These are phyloP conservation scores for Trachythela sp. DNA, from an alignment of 64 coral and sea anemone species.

Conservation along the genomic window DNA sequence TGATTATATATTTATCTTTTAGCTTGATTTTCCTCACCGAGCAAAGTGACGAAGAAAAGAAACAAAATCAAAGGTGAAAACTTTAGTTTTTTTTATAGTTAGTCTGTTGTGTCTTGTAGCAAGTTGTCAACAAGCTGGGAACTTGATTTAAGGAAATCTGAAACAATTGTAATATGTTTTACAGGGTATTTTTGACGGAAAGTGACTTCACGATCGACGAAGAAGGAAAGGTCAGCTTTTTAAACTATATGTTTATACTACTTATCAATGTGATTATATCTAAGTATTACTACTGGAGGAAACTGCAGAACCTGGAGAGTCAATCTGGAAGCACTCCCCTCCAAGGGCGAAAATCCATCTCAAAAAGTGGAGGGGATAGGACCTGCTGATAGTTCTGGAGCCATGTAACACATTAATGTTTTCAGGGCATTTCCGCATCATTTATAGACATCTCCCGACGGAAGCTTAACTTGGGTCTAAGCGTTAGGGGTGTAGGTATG, in stretches of 20 bases:
- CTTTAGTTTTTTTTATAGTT: neutral
- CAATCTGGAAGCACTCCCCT: too few relatives aligned
- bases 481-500: too few relatives aligned
- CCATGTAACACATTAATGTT: too few relatives aligned
- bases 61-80: neutral
- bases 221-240: neutral
- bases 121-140: neutral
- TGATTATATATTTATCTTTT: neutral
- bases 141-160: too few relatives aligned
- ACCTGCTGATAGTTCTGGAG: too few relatives aligned
- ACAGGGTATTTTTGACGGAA: constrained; percentile 45
- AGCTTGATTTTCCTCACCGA: constrained; percentile 5
- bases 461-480: too few relatives aligned
- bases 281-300: too few relatives aligned
- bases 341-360: too few relatives aligned
- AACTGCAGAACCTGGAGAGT: too few relatives aligned
- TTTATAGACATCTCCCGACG: too few relatives aligned
- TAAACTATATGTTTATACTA: neutral
- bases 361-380: too few relatives aligned
- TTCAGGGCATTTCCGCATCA: too few relatives aligned
- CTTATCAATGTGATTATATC: constrained; percentile 19
- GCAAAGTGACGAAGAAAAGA: neutral
- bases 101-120: neutral
- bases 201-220: constrained; percentile 14
- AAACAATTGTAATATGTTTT: neutral